Conservation (phyloP, 2,888 invertebrate genomes). For the Ophonus ardosiacus region DNA sequence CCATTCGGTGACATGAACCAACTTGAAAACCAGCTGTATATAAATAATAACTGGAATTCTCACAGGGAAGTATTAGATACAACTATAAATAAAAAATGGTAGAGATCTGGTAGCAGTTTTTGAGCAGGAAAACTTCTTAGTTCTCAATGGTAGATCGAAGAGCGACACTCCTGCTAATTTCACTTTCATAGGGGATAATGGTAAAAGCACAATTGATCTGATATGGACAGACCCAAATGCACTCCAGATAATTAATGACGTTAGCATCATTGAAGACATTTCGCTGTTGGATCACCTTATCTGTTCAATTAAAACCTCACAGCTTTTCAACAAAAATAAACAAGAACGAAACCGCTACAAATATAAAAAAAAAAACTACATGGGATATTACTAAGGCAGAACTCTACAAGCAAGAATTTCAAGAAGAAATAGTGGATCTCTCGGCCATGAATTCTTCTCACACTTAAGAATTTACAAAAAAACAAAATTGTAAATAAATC, state of each 20-base stretch:
- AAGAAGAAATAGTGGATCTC: neutral
- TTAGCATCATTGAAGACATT: neutral
- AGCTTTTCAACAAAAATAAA: neutral
- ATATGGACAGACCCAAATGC: neutral
- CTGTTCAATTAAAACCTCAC: conserved; percentile 2
- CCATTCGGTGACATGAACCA: too few relatives aligned
- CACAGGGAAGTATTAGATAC: neutral
- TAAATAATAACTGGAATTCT: conserved; percentile 5
- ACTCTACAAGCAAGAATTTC: neutral
- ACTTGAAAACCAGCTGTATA: neutral
- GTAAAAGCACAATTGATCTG: conserved; percentile 17
- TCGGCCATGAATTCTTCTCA: neutral
- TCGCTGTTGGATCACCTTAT: conserved; percentile 6
- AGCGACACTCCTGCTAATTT: conserved; percentile 6
- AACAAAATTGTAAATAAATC: neutral
- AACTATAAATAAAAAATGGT: conserved; percentile 28
- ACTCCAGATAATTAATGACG: neutral
- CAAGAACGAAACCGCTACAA: neutral
- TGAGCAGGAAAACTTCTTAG: conserved; percentile 23
- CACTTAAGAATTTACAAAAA: conserved; percentile 6
- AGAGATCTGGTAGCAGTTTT: neutral
- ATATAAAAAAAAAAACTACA: conserved; percentile 10
- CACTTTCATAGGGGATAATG: neutral
- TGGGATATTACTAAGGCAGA: conserved; percentile 12
- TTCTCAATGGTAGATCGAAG: conserved; percentile 13